phyloP scores from a whole-genome alignment of 2,888 invertebrate genomes.

The Uloborus plumipes region DNA sequence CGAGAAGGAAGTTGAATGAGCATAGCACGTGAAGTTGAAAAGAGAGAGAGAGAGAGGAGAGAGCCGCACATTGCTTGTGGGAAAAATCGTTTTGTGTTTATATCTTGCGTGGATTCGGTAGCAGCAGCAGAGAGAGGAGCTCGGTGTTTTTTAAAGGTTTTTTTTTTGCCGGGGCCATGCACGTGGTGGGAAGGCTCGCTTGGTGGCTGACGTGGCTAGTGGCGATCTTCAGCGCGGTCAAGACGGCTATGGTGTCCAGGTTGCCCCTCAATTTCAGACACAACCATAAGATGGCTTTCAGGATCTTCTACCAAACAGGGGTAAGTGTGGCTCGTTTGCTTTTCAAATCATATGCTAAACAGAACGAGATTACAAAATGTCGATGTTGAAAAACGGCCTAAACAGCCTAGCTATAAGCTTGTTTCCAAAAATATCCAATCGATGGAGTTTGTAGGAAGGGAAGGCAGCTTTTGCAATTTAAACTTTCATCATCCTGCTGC shows the following conservation, averaged over 20 bases:
- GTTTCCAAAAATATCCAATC: too few relatives aligned
- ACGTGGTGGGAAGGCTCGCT: conserved; percentile 34
- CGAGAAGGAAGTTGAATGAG: conserved; percentile 40
- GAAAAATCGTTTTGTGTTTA: neutral
- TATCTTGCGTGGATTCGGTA: conserved; percentile 1
- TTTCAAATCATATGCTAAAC: neutral
- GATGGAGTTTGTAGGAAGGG: too few relatives aligned
- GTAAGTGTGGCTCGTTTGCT: conserved; percentile 74
- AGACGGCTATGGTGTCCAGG: conserved; percentile 58
- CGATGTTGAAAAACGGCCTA: too few relatives aligned
- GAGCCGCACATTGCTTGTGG: neutral
- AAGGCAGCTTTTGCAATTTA: too few relatives aligned
- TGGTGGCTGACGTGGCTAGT: conserved; percentile 46
- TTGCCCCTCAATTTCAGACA: conserved; percentile 65
- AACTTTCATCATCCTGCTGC: too few relatives aligned
- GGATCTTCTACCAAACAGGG: conserved; percentile 81
- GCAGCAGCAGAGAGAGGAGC: neutral
- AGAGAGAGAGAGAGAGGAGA: neutral
- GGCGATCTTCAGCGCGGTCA: conserved; percentile 35
- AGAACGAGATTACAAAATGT: too few relatives aligned
- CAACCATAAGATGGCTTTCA: conserved; percentile 65
- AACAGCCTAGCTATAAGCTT: too few relatives aligned
- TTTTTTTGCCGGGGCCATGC: conserved; percentile 24
- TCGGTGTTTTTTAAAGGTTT: neutral
- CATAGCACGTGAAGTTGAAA: conserved; percentile 35